A percentile compares a stretch with the other conserved stretches of the same genome.
Conservation (phyloP, 2,797 vertebrate species). For the Adrianichthys oophorus region DNA sequence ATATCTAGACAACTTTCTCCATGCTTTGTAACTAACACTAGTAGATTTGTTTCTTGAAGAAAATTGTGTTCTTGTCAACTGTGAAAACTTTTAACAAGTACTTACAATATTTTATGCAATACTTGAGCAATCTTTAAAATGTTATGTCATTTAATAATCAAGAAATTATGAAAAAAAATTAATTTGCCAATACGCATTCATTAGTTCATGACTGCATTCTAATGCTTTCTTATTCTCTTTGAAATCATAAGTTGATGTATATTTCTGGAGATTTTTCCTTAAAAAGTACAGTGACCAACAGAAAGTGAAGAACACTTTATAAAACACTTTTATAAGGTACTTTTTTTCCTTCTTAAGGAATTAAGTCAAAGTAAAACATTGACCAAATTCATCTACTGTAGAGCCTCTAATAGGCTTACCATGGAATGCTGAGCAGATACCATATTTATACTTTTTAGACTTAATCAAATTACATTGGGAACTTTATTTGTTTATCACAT, state of each 20-base stretch:
- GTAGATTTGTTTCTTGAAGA: too few relatives aligned
- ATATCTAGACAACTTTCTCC: too few relatives aligned
- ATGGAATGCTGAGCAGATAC: constrained; percentile 59
- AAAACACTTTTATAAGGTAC: constrained; percentile 24
- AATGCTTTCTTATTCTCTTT: too few relatives aligned
- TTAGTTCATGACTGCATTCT: too few relatives aligned
- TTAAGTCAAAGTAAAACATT: constrained; percentile 56
- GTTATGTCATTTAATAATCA: too few relatives aligned
- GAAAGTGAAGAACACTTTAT: constrained; percentile 25
- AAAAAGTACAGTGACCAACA: constrained; percentile 5
- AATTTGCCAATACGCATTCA: too few relatives aligned
- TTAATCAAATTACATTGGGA: constrained; percentile 81
- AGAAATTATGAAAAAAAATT: neutral
- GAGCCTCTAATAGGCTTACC: constrained; percentile 74
- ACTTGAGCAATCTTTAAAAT: too few relatives aligned
- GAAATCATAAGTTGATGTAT: neutral
- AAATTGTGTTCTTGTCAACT: too few relatives aligned
- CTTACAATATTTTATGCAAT: too few relatives aligned
- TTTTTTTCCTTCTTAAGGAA: constrained; percentile 48
- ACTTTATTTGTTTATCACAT: constrained; percentile 79
- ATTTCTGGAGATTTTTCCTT: constrained; percentile 1
- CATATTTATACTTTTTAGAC: constrained; percentile 78
- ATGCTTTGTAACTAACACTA: too few relatives aligned
- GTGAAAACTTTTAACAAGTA: too few relatives aligned
- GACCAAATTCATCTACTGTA: constrained; percentile 65